Percentiles rank a stretch among this genome's conserved stretches.
phyloP scores from a whole-genome alignment of 2,888 invertebrate genomes.

The Dinocampus coccinellae region DNA sequence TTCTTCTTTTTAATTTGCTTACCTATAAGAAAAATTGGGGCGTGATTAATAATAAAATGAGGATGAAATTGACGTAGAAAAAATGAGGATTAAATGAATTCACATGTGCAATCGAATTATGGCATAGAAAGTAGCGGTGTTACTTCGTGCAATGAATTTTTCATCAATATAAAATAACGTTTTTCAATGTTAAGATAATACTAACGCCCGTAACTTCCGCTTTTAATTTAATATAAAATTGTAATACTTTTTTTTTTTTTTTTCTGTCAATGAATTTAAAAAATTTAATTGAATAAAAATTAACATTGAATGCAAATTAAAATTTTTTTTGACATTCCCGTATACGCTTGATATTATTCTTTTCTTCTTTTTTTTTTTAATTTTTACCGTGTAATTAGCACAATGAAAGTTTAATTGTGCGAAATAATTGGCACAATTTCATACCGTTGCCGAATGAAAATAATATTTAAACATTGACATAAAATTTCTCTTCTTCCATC shows the following conservation, averaged over 20 bases:
- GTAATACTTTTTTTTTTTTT: background rate
- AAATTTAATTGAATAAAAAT: background rate
- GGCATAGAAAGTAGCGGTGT: slow-evolving; percentile 42
- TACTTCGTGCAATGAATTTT: slow-evolving; percentile 41
- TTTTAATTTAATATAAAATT: slow-evolving; percentile 23
- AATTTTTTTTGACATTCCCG: background rate
- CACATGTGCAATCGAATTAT: slow-evolving; percentile 36
- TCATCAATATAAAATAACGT: slow-evolving; percentile 12
- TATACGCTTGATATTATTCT: background rate
- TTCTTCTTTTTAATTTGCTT: background rate
- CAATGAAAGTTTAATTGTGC: background rate
- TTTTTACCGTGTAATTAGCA: background rate
- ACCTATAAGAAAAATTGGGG: background rate
- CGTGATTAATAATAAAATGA: slow-evolving; percentile 2
- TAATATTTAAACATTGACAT: slow-evolving; percentile 13
- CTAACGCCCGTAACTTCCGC: slow-evolving; percentile 13
- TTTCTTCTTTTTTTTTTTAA: background rate
- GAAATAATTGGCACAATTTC: background rate
- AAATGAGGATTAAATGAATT: slow-evolving; percentile 47
- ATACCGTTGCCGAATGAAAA: background rate
- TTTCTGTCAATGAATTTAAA: background rate
- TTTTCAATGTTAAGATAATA: slow-evolving; percentile 23
- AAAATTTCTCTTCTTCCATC: slow-evolving; percentile 25
- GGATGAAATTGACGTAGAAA: slow-evolving; percentile 43
- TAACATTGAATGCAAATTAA: background rate